Evolutionary conservation across 1,140 invertebrate species (phyloP).

Genomic region (Hypsibius dujardini): DNA sequence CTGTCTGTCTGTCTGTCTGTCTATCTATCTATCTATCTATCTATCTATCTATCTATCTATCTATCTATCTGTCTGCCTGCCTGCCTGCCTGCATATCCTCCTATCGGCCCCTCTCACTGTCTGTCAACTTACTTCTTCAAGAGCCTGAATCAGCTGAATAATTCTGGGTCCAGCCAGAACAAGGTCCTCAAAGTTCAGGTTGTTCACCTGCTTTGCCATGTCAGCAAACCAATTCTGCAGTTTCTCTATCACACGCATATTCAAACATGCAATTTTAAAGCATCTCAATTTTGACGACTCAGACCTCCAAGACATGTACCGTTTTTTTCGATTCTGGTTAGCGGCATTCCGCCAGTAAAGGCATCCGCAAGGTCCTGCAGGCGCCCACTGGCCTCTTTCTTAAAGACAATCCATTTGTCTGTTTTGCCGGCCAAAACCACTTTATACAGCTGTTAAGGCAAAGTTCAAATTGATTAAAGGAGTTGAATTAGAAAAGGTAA

Average conservation of each 20-base stretch:
- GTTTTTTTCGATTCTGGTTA: constrained; percentile 73
- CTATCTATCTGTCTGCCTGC: no score
- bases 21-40: no score
- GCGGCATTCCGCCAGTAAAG: constrained; percentile 65
- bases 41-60: no score
- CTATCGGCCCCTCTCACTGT: no score
- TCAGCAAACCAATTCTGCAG: constrained; percentile 74
- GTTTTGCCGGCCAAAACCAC: constrained; percentile 56
- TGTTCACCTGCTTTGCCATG: constrained; percentile 62
- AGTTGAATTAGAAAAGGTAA: no score
- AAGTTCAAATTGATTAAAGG: no score
- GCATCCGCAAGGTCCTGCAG: constrained; percentile 68
- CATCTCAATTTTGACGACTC: no score
- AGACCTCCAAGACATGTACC: constrained; percentile 36
- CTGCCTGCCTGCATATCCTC: no score
- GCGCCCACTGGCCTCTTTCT: constrained; percentile 53
- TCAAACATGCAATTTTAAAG: no score
- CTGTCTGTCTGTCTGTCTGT: no score
- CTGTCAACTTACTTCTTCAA: constrained; percentile 86
- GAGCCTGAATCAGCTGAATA: constrained; percentile 71
- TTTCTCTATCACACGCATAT: no score
- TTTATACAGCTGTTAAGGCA: constrained; percentile 33
- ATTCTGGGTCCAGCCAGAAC: constrained; percentile 60
- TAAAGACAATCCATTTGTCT: constrained; percentile 56
- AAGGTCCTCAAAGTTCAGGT: constrained; percentile 53